Percentiles rank a stretch among this genome's conserved stretches.
These are phyloP conservation scores for Epizoanthus rinbou DNA, from an alignment of 92 coral and sea anemone genomes.

Conservation along the genomic window DNA sequence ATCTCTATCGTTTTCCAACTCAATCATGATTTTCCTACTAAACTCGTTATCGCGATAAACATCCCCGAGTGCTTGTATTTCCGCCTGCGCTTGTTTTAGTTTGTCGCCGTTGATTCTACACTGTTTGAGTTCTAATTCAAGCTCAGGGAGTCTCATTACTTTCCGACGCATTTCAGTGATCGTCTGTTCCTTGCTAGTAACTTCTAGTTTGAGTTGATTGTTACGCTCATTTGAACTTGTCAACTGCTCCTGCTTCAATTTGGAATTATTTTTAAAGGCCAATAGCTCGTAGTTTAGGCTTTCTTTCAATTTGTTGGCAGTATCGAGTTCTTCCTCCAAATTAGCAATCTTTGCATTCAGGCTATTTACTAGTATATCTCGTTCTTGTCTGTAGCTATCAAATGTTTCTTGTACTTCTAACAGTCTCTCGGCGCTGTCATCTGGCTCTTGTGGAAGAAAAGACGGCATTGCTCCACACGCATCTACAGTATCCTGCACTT, in stretches of 20 bases:
- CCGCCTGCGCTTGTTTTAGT: constrained; percentile 8
- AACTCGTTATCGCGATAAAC: constrained; percentile 24
- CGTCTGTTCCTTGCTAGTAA: constrained; percentile 63
- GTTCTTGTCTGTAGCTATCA: constrained; percentile 20
- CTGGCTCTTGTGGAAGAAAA: background rate
- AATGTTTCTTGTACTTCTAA: constrained; percentile 2
- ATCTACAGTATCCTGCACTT: constrained; percentile 25
- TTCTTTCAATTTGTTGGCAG: constrained; percentile 9
- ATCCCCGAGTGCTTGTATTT: constrained; percentile 13
- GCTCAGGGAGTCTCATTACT: constrained; percentile 18
- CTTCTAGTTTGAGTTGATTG: constrained; percentile 65
- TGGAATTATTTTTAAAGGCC: constrained; percentile 21
- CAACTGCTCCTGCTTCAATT: constrained; percentile 30
- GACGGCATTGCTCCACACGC: background rate
- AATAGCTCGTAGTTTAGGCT: constrained; percentile 28
- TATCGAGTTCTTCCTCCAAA: constrained; percentile 23
- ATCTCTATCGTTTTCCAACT: constrained; percentile 71
- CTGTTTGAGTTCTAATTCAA: constrained; percentile 14
- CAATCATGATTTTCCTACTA: constrained; percentile 23
- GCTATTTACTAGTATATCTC: background rate
- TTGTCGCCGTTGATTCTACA: constrained; percentile 3
- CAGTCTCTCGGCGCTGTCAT: constrained; percentile 2
- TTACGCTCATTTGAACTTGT: constrained; percentile 57
- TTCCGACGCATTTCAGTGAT: constrained; percentile 62
- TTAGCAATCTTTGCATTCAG: background rate